A percentile compares a stretch with the other conserved stretches of the same genome.
phyloP scores from a whole-genome alignment of 30 jellyfish, hydroid and myxozoan species.

The Aurelia coerulea region DNA sequence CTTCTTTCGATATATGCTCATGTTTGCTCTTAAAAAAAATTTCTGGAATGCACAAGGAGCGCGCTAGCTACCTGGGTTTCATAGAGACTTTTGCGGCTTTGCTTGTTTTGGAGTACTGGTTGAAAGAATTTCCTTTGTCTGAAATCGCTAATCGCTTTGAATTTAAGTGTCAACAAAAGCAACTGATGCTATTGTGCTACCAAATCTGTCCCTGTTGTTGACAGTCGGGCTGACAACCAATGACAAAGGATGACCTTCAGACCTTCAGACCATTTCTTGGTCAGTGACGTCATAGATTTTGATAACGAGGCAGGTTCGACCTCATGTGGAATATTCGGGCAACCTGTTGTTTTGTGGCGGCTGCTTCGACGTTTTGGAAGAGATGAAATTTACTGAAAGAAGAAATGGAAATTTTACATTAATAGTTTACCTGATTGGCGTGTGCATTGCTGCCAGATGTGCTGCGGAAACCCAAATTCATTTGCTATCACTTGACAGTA shows the following conservation, averaged over 20 bases:
- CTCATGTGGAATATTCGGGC: not conserved
- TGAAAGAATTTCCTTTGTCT: too few relatives aligned
- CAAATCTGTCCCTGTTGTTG: too few relatives aligned
- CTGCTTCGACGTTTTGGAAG: not conserved
- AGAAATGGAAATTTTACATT: conserved; percentile 14
- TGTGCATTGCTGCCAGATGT: conserved; percentile 2
- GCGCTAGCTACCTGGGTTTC: too few relatives aligned
- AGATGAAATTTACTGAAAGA: conserved; percentile 20
- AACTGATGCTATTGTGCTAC: too few relatives aligned
- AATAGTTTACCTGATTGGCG: not conserved
- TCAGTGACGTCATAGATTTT: not conserved
- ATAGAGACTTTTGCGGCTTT: too few relatives aligned
- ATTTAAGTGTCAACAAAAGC: too few relatives aligned
- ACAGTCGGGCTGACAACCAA: not conserved
- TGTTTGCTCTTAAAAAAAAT: too few relatives aligned
- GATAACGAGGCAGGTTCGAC: not conserved
- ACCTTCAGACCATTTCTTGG: not conserved
- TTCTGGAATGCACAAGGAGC: too few relatives aligned
- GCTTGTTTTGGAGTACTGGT: too few relatives aligned
- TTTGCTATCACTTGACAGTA: conserved; percentile 38
- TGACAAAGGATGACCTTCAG: not conserved
- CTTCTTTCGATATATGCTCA: too few relatives aligned
- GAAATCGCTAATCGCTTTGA: too few relatives aligned
- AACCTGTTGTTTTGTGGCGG: not conserved
- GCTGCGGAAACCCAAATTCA: conserved; percentile 16